phyloP scores from a whole-genome alignment of 2,888 invertebrate genomes.

The Congeria kusceri region DNA sequence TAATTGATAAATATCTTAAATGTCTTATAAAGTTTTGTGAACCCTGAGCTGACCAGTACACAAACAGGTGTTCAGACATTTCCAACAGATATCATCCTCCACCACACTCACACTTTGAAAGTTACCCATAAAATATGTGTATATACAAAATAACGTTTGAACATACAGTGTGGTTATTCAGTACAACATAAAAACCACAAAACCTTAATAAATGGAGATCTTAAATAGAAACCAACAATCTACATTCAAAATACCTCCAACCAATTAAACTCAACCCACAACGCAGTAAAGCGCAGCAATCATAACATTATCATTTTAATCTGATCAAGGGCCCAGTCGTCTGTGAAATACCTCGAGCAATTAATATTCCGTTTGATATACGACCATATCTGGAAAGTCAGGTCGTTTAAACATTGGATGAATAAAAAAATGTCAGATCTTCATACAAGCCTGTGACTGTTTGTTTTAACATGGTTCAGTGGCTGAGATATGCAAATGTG shows the following conservation, averaged over 20 bases:
- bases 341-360: slow-evolving; percentile 51
- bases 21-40: too few relatives aligned
- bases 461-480: slow-evolving; percentile 21
- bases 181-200: slow-evolving; percentile 30
- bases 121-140: too few relatives aligned
- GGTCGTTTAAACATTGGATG: slow-evolving; percentile 14
- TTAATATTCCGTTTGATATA: slow-evolving; percentile 62
- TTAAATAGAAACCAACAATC: slow-evolving; percentile 25
- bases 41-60: too few relatives aligned
- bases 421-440: not conserved
- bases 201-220: not conserved
- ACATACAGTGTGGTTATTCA: slow-evolving; percentile 3
- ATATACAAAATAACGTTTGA: too few relatives aligned
- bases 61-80: too few relatives aligned
- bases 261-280: not conserved
- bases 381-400: slow-evolving; percentile 25
- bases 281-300: slow-evolving; percentile 48
- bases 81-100: too few relatives aligned
- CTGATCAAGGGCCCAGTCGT: slow-evolving; percentile 42
- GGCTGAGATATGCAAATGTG: slow-evolving; percentile 7
- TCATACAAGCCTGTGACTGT: slow-evolving; percentile 5
- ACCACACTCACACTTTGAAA: too few relatives aligned
- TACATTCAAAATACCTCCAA: too few relatives aligned
- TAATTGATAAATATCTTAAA: too few relatives aligned
- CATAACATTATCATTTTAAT: slow-evolving; percentile 48